phyloP scores from a whole-genome alignment of 2,888 invertebrate species.

The Myopa testacea region DNA sequence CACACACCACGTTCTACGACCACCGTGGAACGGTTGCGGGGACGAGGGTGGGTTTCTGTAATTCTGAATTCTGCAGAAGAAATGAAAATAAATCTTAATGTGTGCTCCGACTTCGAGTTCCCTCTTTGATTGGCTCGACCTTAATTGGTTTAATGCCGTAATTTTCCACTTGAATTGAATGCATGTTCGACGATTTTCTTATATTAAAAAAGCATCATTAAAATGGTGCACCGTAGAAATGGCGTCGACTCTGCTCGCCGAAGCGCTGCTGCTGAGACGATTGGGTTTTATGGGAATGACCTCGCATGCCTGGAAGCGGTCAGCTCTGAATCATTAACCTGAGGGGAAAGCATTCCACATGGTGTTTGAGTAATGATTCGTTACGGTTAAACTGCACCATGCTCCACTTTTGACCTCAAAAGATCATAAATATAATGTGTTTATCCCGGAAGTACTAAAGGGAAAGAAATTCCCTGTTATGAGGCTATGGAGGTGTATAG shows the following conservation, averaged over 20 bases:
- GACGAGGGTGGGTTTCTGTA: neutral
- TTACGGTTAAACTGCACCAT: no score
- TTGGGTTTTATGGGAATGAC: slow-evolving; percentile 18
- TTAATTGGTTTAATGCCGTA: slow-evolving; percentile 47
- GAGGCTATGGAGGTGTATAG: no score
- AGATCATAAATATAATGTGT: no score
- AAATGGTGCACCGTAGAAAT: slow-evolving; percentile 12
- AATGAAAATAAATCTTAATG: slow-evolving; percentile 32
- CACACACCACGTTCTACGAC: no score
- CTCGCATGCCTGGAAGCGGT: neutral
- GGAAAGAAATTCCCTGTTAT: no score
- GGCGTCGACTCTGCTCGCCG: slow-evolving; percentile 6
- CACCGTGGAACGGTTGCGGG: neutral
- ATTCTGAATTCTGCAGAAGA: neutral
- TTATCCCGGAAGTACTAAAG: no score
- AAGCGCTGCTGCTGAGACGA: neutral
- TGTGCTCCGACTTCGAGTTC: slow-evolving; percentile 11
- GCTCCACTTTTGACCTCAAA: no score
- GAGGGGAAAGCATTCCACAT: no score
- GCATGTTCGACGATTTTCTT: slow-evolving; percentile 15
- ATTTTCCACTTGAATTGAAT: slow-evolving; percentile 55
- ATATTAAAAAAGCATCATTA: slow-evolving; percentile 8
- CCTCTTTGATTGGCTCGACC: slow-evolving; percentile 37
- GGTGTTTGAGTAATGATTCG: neutral
- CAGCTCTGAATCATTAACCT: neutral